Evolutionary conservation across 2,113 vertebrate genomes (phyloP), one percentile per base, ranked within the genome.

Genomic region (Australoheros scitulus): DNA sequence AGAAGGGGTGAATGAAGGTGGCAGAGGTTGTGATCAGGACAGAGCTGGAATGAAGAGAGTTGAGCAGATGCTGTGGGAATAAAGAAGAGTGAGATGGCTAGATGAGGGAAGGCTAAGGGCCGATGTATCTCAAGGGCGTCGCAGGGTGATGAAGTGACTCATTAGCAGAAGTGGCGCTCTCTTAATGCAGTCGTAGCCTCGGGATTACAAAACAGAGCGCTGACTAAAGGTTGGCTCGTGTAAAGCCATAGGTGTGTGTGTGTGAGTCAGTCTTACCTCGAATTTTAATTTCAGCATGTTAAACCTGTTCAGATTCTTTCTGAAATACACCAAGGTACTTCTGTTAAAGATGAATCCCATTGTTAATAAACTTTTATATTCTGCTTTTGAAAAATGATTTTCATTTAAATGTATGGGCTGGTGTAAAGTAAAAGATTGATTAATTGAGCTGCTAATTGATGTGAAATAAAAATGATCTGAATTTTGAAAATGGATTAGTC

Each of bases 131-230:
- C 79, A 83, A 88, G 89, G 88, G 86, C 65, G 11, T 32, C 61
- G 68, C 17, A 58, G 57, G 78, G 76, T 82, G 86, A 92, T 91
- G 32, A 89, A 87, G 68, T 83, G 79, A 79, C 68, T 93, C 87
- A 87, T 89, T 90, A 89, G 75, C 65, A 32, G 74, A 88, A 79
- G 79, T 8, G 1, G 63, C 76, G 59, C 81, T 64, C 6, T 55
- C 17, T 47, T 72, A 72, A 72, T 72, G 26, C 11, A 72, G 47
- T 26, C 32, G 43, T 70, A 81, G 63, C 80, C 70, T 29, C 0
- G 7, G 72, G 80, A 32, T 84, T 50, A 84, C 43, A 75, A 63
- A 9, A n/a, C 55, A 22, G 76, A 84, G 60, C 36, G 4, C 36
- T 88, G 24, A 81, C 59, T 79, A 38, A 61, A 38, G 64, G 59